Base-by-base conservation (phyloP, 2,113 vertebrate species). In the Menidia beryllina region DNA sequence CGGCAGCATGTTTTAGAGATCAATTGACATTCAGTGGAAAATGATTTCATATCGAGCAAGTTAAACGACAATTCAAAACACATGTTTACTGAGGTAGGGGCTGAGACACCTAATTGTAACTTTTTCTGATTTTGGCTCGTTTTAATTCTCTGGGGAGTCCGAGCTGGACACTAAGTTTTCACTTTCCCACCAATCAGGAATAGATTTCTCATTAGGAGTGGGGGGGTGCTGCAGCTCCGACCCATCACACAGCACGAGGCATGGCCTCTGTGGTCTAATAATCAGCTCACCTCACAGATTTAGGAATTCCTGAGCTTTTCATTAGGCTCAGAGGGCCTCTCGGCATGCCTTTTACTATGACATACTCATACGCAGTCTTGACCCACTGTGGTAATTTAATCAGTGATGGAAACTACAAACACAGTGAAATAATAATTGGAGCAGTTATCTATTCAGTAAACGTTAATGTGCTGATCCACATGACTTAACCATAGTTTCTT, bases 121-220 rank as follows among this genome's bases (percentile, higher is more conserved):
- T 3, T 50, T 65, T 76, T 70, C 48, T 77, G 66, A 71, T 39
- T 50, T 61, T 12, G 79, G 72, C 48, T 10, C 13, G 9, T 58
- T 71, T 75, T 72, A 48, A 62, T 53, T 62, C 64, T 71, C 58
- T 26, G 2, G 27, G 19, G 61, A 39, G 69, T 43, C 45, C 20
- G 49, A 63, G n/a, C 51, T 49, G 50, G 43, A 58, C 60, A 58
- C 50, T 74, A 75, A 26, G 55, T 77, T 88, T 88, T 84, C 50
- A 87, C 55, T 64, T 43, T 60, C 49, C 55, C 41, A 71, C 86
- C 81, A 88, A 88, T 84, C 79, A 82, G 30, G 50, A 84, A 89
- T 83, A 63, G 80, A 90, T 81, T 90, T 88, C 72, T 72, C 74
- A 89, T 90, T 86, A 86, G 72, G 25, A 34, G 75, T 64, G 85